Conservation (phyloP, 2,113 vertebrate genomes). For the Varanus komodoensis region DNA sequence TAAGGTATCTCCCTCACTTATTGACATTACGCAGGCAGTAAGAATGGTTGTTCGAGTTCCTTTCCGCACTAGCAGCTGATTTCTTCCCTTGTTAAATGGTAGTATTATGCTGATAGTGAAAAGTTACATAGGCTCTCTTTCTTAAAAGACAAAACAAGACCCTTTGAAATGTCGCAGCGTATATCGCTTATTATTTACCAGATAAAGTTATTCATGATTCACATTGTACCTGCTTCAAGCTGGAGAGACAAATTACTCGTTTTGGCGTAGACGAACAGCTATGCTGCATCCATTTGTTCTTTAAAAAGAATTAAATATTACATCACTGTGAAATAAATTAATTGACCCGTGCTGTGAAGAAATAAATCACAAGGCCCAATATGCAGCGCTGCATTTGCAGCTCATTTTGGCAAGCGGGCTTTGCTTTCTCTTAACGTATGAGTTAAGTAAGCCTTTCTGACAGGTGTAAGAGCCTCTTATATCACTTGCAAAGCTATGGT, state of each 20-base stretch:
- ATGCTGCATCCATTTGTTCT: constrained; percentile 65
- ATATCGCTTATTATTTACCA: constrained; percentile 43
- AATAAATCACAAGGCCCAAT: constrained; percentile 75
- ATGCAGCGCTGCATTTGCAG: constrained; percentile 70
- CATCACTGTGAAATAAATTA: constrained; percentile 76
- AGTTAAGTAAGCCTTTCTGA: constrained; percentile 75
- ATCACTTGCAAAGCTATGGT: constrained; percentile 64
- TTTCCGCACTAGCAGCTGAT: not conserved
- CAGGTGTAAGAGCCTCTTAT: constrained; percentile 69
- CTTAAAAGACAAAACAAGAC: constrained; percentile 48
- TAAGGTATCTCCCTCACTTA: not conserved
- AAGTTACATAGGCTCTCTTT: not conserved
- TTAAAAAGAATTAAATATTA: constrained; percentile 72
- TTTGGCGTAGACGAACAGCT: constrained; percentile 63
- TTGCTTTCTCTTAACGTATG: constrained; percentile 66
- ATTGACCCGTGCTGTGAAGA: constrained; percentile 73
- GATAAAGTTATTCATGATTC: constrained; percentile 42
- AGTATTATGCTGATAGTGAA: too few species aligned
- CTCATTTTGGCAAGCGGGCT: constrained; percentile 60
- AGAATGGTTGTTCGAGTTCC: not conserved
- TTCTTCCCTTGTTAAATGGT: not conserved
- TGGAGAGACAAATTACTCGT: constrained; percentile 61
- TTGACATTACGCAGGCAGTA: not conserved
- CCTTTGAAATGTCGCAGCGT: constrained; percentile 49
- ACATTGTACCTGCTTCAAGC: constrained; percentile 49